A percentile compares a stretch with the other conserved stretches of the same genome.
Conservation (phyloP, 2,797 vertebrate species). For the Sebastes itinus region DNA sequence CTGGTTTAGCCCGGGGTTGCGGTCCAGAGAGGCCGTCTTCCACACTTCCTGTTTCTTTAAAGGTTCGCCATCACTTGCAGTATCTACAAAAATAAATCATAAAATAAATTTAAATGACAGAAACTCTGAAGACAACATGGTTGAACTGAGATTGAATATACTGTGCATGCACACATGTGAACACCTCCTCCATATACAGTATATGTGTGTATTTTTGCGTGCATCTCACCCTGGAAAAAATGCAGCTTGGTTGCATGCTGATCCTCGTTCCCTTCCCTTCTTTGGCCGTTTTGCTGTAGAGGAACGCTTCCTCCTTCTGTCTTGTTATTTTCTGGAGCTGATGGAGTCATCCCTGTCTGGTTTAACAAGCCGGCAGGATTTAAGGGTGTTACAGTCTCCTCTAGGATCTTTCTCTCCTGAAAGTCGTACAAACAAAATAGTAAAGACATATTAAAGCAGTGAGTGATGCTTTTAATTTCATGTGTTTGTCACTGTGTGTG, state of each 20-base stretch:
- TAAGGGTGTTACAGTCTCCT: constrained; percentile 92
- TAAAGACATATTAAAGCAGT: neutral
- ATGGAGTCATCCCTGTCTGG: constrained; percentile 29
- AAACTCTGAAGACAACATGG: neutral
- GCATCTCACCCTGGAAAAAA: constrained; percentile 84
- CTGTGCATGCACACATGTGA: neutral
- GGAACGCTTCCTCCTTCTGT: constrained; percentile 3
- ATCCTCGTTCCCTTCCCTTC: constrained; percentile 54
- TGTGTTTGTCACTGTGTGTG: neutral
- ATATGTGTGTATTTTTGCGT: neutral
- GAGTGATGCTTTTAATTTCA: neutral
- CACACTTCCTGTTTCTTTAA: constrained; percentile 77
- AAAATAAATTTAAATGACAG: neutral
- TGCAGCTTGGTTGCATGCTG: constrained; percentile 83
- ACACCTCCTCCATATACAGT: neutral
- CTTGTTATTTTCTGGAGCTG: constrained; percentile 30
- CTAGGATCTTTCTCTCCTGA: constrained; percentile 93
- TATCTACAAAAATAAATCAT: constrained; percentile 67
- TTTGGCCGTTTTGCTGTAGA: constrained; percentile 75
- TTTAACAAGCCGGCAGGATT: constrained; percentile 68
- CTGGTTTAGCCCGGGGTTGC: constrained; percentile 71
- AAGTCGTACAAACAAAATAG: neutral
- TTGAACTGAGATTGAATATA: neutral
- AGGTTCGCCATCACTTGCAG: constrained; percentile 76
- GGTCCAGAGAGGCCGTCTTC: constrained; percentile 84